These are phyloP conservation scores for Diadromus collaris DNA, from an alignment of 2,888 invertebrate species.

Conservation along the genomic window DNA sequence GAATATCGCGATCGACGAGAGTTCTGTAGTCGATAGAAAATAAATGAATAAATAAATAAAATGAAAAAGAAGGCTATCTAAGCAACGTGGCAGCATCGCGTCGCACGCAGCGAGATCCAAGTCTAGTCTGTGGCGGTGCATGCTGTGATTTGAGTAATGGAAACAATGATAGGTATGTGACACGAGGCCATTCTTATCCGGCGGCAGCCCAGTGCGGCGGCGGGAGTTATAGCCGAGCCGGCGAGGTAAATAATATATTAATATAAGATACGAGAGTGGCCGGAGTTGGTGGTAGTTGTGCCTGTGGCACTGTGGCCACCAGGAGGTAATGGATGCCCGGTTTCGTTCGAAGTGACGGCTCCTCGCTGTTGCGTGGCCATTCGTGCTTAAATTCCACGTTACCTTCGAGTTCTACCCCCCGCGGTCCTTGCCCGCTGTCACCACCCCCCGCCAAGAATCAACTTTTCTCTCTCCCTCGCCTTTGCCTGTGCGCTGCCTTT, in stretches of 20 bases:
- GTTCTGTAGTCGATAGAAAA: conserved; percentile 9
- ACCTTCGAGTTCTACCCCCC: conserved; percentile 82
- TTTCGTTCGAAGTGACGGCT: conserved; percentile 79
- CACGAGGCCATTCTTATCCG: conserved; percentile 76
- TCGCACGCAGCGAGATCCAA: conserved; percentile 27
- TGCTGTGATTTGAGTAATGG: conserved; percentile 73
- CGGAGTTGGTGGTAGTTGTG: conserved; percentile 43
- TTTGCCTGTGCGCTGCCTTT: not conserved
- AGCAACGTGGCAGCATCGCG: conserved; percentile 36
- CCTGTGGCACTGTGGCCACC: conserved; percentile 75
- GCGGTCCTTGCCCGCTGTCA: conserved; percentile 79
- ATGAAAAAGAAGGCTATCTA: not conserved
- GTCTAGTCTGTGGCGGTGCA: conserved; percentile 57
- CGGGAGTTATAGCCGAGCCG: conserved; percentile 60
- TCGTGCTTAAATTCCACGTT: conserved; percentile 81
- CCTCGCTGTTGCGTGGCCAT: conserved; percentile 79
- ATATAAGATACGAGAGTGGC: conserved; percentile 78
- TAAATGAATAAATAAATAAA: not conserved
- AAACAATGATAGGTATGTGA: conserved; percentile 79
- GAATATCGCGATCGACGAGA: conserved; percentile 10
- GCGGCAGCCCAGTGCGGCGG: conserved; percentile 50
- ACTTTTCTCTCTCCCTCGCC: conserved; percentile 58
- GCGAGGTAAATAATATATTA: conserved; percentile 79
- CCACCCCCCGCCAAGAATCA: conserved; percentile 80
- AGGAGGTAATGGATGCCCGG: conserved; percentile 79